Conservation (phyloP, 2,113 vertebrate species). For the Pavo muticus region DNA sequence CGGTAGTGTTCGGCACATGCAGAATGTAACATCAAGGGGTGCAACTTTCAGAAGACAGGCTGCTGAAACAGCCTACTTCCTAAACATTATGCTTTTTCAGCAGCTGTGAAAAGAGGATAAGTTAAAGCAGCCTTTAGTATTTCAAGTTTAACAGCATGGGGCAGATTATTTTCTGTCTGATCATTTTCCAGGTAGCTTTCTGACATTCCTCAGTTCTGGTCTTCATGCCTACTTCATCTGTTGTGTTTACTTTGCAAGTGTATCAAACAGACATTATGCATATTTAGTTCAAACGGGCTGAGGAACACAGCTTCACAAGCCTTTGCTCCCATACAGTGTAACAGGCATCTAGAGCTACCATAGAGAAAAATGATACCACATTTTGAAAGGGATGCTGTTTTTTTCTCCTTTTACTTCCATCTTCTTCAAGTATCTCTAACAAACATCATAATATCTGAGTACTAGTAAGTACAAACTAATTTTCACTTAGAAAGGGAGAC, state of each 20-base stretch:
- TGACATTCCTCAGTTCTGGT: neutral
- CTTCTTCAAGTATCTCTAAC: neutral
- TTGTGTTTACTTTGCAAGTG: neutral
- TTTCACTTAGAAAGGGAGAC: neutral
- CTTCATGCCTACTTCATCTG: neutral
- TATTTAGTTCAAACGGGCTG: neutral
- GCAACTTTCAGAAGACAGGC: fast-evolving
- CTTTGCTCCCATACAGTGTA: neutral
- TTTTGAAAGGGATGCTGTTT: neutral
- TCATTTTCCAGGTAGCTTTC: neutral
- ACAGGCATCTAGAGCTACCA: neutral
- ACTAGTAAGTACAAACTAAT: neutral
- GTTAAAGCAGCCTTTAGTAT: neutral
- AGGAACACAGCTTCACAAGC: neutral
- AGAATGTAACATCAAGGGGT: fast-evolving
- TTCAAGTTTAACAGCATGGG: neutral
- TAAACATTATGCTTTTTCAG: neutral
- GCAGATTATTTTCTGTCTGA: neutral
- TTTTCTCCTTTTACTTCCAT: neutral
- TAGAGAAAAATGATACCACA: neutral
- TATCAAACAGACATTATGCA: neutral
- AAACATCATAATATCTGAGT: neutral
- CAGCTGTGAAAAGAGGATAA: neutral
- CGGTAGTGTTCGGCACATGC: neutral
- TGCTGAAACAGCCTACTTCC: neutral